These are phyloP conservation scores for Odocoileus virginianus DNA, from an alignment of 2,113 vertebrate genomes.

Conservation along the genomic window DNA sequence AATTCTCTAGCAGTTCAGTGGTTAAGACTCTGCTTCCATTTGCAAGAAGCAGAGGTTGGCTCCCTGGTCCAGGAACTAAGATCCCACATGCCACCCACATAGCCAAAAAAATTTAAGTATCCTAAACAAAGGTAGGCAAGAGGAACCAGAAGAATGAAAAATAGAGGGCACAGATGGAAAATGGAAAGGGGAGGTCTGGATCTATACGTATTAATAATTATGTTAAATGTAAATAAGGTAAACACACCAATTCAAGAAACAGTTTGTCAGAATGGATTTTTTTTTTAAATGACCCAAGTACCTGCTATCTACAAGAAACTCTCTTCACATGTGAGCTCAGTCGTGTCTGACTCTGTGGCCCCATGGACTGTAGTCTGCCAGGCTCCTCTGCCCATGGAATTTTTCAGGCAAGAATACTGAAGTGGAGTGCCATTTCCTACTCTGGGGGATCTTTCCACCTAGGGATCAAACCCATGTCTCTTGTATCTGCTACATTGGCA, in stretches of 20 bases:
- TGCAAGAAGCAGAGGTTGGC: neutral
- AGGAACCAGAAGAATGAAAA: neutral
- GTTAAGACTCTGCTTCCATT: neutral
- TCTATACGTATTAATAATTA: neutral
- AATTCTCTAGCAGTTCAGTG: neutral
- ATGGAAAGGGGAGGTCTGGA: neutral
- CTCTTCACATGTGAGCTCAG: neutral
- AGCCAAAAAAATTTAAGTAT: neutral
- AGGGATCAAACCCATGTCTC: neutral
- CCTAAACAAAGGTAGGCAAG: neutral
- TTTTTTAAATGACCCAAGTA: neutral
- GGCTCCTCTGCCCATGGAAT: neutral
- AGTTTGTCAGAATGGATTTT: neutral
- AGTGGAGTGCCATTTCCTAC: neutral
- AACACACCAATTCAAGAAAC: neutral
- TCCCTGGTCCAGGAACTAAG: neutral
- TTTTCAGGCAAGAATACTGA: neutral
- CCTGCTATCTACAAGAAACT: neutral
- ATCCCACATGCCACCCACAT: neutral
- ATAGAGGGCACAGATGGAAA: neutral
- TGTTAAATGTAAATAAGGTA: neutral
- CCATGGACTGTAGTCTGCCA: neutral
- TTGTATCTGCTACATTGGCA: neutral
- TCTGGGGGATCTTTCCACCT: neutral
- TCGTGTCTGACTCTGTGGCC: neutral